Evolutionary conservation across 2,113 vertebrate genomes (phyloP).

Genomic region (Datnioides undecimradiatus): DNA sequence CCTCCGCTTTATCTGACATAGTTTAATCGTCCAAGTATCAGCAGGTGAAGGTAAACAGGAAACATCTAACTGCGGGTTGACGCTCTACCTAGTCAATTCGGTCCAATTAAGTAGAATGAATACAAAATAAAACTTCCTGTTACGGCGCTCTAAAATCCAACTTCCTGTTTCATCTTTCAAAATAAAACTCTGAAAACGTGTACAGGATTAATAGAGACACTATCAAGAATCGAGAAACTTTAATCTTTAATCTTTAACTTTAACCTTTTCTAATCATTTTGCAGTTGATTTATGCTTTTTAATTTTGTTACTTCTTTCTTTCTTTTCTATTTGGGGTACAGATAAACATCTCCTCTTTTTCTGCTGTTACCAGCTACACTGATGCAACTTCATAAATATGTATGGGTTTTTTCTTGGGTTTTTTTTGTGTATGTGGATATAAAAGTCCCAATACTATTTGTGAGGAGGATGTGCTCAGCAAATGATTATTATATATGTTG

Average conservation of each 20-base stretch:
- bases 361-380: neutral
- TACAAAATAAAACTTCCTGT: conserved; percentile 45
- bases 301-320: neutral
- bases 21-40: too few relatives aligned
- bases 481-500: neutral
- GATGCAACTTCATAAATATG: neutral
- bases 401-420: too few relatives aligned
- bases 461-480: neutral
- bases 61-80: fast-evolving
- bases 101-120: neutral
- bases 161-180: conserved; percentile 50
- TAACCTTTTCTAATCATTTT: neutral
- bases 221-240: too few relatives aligned
- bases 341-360: neutral
- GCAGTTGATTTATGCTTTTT: neutral
- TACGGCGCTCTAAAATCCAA: conserved; percentile 1
- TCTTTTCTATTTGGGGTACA: neutral
- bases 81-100: neutral
- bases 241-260: too few relatives aligned
- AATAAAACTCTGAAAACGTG: conserved; percentile 20
- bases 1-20: conserved; percentile 86
- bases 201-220: neutral
- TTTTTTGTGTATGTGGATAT: neutral
- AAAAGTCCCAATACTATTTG: neutral
- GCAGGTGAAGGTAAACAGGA: neutral